A percentile compares a stretch with the other conserved stretches of the same genome.
These are phyloP conservation scores for Anoura caudifer DNA, from an alignment of 2,113 vertebrate genomes.

Conservation along the genomic window DNA sequence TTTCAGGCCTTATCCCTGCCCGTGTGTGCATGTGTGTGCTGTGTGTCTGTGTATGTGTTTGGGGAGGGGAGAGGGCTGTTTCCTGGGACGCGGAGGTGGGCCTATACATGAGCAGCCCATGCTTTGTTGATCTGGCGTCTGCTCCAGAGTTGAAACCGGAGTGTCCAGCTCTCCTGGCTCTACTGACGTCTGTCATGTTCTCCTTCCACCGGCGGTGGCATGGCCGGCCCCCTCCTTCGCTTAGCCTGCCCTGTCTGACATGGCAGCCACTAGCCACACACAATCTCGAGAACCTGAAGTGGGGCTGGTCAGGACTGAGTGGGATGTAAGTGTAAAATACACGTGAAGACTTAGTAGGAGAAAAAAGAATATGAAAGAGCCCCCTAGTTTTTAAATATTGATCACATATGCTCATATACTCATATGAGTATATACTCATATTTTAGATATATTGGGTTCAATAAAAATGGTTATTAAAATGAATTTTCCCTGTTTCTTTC, in stretches of 20 bases:
- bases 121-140: not conserved
- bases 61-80: not conserved
- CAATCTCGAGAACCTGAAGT: fast-evolving
- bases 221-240: not conserved
- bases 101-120: not conserved
- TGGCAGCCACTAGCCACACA: not conserved
- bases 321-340: not conserved
- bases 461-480: not conserved
- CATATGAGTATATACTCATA: no score
- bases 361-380: not conserved
- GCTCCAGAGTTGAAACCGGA: not conserved
- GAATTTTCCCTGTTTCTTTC: not conserved
- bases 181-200: fast-evolving
- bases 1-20: not conserved
- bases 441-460: not conserved
- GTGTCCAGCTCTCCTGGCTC: not conserved
- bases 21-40: fast-evolving
- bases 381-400: not conserved
- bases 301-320: not conserved
- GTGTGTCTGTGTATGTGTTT: no score
- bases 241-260: not conserved
- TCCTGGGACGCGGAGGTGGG: not conserved
- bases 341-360: not conserved
- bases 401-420: not conserved
- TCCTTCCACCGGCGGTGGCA: not conserved